Evolutionary conservation across 2,113 vertebrate species (phyloP), one percentile per base, ranked within the genome.

Genomic region (Arizona elegans): DNA sequence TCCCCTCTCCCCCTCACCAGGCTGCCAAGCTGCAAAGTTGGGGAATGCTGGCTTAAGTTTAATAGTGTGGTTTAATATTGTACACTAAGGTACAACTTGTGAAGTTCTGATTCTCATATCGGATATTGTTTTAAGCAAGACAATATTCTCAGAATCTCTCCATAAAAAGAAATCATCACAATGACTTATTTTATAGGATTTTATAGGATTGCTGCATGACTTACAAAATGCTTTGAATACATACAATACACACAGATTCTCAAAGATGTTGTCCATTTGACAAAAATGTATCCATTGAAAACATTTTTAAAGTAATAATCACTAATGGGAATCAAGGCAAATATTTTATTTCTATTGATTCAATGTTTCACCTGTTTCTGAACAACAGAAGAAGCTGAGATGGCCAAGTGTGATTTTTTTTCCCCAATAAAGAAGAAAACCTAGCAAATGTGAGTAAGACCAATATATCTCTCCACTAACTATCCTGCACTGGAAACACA

Each of bases 401-500:
- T 94, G 1, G 0, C 33, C 19, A 88, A 9, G 89, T 86, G 89
- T 70, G 33, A 17, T 12, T 11, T 59, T 38, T 21, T 38, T 19
- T 1, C 54, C 2, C 15, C 54, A n/a, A 21, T 19, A 86, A 58
- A 91, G 55, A 50, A 23, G 15, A 43, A 56, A 19, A 33, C 21
- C 26, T 7, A 2, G 70, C 33, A 24, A 12, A 38, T 50, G 54
- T 47, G 43, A 86, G 43, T 92, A 43, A n/a, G 93, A 92, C 81
- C 3, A 47, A 23, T 91, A 15, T 50, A 70, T 93, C n/a, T 96
- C 59, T 88, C 50, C 12, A 24, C 94, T 93, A 90, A 95, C 55
- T 8, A 90, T 43, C 56, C 90, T 54, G 52, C 29, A 0, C 88
- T 58, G 90, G 91, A 90, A 93, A 94, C 1, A 29, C 21, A 87